Evolutionary conservation across 2,797 vertebrate genomes (phyloP).

Genomic region (Chloroceryle amazona): DNA sequence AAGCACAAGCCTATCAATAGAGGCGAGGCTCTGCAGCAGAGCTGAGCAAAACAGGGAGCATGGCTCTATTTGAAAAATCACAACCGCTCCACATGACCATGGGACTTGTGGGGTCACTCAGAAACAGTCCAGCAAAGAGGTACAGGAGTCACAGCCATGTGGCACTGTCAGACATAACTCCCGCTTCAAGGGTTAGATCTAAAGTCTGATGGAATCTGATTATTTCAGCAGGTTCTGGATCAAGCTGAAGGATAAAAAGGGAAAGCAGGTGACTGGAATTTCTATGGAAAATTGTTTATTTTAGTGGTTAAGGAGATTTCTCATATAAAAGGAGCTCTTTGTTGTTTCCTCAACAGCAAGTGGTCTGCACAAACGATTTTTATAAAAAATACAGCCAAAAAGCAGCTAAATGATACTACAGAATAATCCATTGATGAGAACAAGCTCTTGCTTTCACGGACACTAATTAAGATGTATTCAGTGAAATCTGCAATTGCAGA

Average conservation of each 20-base stretch:
- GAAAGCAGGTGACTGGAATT: neutral
- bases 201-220: neutral
- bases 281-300: neutral
- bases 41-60: neutral
- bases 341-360: neutral
- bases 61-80: neutral
- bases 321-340: neutral
- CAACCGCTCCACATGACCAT: fast-evolving
- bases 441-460: constrained; percentile 6
- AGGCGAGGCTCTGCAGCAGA: neutral
- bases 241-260: neutral
- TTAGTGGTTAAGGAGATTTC: neutral
- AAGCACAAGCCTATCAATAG: neutral
- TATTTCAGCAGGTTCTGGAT: neutral
- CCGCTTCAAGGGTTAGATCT: neutral
- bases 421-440: constrained; percentile 23
- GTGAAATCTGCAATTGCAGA: neutral
- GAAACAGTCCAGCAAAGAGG: neutral
- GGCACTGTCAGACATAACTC: neutral
- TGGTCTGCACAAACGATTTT: neutral
- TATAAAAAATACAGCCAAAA: constrained; percentile 21
- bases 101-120: neutral
- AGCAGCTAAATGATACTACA: neutral
- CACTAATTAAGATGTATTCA: constrained; percentile 14
- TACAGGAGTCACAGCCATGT: fast-evolving